Percentiles rank a stretch among this genome's conserved stretches.
Conservation (phyloP, 2,888 invertebrate genomes). For the Notodonta dromedarius region DNA sequence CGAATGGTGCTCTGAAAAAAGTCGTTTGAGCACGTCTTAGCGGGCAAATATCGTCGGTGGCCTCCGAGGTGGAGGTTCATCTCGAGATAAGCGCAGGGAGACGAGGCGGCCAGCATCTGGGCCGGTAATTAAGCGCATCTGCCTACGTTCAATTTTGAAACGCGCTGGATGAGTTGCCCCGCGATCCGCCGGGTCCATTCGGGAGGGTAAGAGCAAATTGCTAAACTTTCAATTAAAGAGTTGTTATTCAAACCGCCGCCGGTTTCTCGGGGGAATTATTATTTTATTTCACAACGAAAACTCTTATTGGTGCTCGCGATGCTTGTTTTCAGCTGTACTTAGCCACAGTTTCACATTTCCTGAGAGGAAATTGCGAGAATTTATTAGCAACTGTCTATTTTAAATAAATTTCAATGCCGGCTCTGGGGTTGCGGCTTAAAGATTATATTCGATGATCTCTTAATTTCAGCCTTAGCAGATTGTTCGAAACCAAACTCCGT, state of each 20-base stretch:
- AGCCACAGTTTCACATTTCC: constrained; percentile 64
- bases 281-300: constrained; percentile 76
- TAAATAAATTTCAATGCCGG: constrained; percentile 45
- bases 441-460: constrained; percentile 39
- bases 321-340: constrained; percentile 71
- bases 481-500: constrained; percentile 8
- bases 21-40: constrained; percentile 63
- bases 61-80: constrained; percentile 70
- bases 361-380: constrained; percentile 58
- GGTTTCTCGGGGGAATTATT: constrained; percentile 73
- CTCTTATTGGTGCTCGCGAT: constrained; percentile 72
- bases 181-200: constrained; percentile 78
- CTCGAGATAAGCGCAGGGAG: constrained; percentile 68
- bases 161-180: constrained; percentile 79
- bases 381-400: constrained; percentile 62
- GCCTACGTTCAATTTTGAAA: constrained; percentile 84
- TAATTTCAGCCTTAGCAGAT: constrained; percentile 26
- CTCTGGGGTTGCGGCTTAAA: constrained; percentile 34
- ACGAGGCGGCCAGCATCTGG: constrained; percentile 74
- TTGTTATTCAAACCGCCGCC: constrained; percentile 82
- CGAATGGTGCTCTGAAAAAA: constrained; percentile 64
- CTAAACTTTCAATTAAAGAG: constrained; percentile 85
- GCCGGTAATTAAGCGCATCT: constrained; percentile 82
- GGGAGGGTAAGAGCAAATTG: constrained; percentile 82
- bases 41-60: constrained; percentile 64